Base-by-base conservation (phyloP, 2,113 vertebrate species). In the Cichladusa arquata region DNA sequence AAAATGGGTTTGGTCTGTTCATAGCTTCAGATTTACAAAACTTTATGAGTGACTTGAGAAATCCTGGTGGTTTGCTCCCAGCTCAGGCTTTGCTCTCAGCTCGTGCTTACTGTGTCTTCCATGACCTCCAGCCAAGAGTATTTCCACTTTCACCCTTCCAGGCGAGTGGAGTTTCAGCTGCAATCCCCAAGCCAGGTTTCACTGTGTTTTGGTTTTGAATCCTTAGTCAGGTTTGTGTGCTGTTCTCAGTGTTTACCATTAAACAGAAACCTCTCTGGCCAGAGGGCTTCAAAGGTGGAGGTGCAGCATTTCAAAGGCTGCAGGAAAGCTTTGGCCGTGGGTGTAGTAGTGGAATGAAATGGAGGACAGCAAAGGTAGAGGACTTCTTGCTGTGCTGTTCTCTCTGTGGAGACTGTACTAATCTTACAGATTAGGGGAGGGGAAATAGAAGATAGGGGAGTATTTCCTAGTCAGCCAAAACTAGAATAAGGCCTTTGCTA, bases 221-320 rank as follows among this genome's bases (percentile, higher is more conserved):
- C 64, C 86, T 95, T 70, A 92, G 79, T 90, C 79, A 57, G 94
- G 82, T 90, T 93, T 62, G 74, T 94, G 38, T 62, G 71, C 85
- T 80, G 56, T 77, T 92, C 83, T 29, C 44, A 17, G 62, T 94
- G 90, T 90, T 95, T 94, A 88, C 71, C 31, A 0, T 53, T 80
- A 84, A 94, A 90, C 79, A 90, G 65, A 72, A 77, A 24, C 74
- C 54, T 33, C 84, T 88, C 74, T 95, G 58, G 81, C 81, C 66
- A 80, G 86, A 79, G 79, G 74, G 58, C 64, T 80, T 58, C 42
- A 6, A 5, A 54, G 67, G 78, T 54, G 25, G 47, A 42, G 42
- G n/a, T 79, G 77, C 65, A 51, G 45, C 50, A 19, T 85, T 94
- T 95, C 87, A 90, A 91, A 95, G 87, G 67, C 90, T 53, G 5